phyloP scores from a whole-genome alignment of 2,113 vertebrate genomes.

The Hipposideros armiger region DNA sequence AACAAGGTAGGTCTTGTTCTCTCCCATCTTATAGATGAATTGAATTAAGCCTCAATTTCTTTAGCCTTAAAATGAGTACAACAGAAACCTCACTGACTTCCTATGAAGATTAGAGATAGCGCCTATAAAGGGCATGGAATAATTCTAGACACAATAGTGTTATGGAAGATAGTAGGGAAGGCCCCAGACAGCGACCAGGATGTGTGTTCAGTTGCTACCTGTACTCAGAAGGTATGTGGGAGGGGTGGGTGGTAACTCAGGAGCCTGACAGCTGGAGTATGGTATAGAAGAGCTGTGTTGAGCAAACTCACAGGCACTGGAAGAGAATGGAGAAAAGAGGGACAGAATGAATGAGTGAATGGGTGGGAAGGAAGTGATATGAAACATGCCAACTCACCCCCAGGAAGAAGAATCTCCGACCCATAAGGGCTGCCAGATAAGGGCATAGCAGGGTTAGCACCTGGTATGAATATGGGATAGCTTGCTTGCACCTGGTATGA shows the following conservation, averaged over 20 bases:
- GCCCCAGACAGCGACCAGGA: neutral
- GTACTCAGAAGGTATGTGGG: neutral
- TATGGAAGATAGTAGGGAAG: neutral
- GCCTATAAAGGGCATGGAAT: neutral
- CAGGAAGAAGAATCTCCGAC: neutral
- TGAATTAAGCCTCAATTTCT: neutral
- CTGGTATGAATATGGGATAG: neutral
- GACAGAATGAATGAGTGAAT: neutral
- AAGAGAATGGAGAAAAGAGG: neutral
- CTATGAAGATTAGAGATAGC: neutral
- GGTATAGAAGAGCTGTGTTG: neutral
- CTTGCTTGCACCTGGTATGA: neutral
- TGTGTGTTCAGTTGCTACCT: neutral
- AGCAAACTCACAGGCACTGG: neutral
- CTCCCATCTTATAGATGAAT: neutral
- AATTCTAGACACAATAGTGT: neutral
- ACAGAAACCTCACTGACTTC: neutral
- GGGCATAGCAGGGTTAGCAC: neutral
- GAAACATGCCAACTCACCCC: neutral
- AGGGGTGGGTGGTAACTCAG: neutral
- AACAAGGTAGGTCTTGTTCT: neutral
- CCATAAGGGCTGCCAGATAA: neutral
- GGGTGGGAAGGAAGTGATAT: too few relatives aligned
- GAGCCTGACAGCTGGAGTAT: neutral
- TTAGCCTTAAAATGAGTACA: conserved; percentile 4